A percentile compares a stretch with the other conserved stretches of the same genome.
phyloP scores from a whole-genome alignment of 2,888 invertebrate genomes.

The Mesorhabditis spiculigera region DNA sequence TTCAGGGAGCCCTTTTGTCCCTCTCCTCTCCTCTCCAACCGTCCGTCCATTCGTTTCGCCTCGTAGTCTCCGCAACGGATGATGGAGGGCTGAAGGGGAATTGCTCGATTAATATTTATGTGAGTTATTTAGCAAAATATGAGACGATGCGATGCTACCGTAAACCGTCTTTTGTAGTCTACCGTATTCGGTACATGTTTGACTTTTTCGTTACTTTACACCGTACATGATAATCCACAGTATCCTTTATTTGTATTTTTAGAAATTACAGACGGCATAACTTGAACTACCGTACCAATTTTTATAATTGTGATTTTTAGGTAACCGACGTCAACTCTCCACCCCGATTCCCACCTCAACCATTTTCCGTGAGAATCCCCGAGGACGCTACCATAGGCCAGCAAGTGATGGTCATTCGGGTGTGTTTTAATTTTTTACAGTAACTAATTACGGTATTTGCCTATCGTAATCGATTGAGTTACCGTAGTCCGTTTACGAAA shows the following conservation, averaged over 20 bases:
- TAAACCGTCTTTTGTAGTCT: too few relatives aligned
- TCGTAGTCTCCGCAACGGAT: slow-evolving; percentile 51
- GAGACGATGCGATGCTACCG: too few relatives aligned
- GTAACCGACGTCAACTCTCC: slow-evolving; percentile 63
- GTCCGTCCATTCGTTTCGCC: slow-evolving; percentile 37
- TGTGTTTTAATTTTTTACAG: slow-evolving; percentile 1
- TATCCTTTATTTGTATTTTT: too few relatives aligned
- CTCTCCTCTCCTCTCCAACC: slow-evolving; percentile 39
- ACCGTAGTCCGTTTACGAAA: too few relatives aligned
- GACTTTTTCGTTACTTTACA: too few relatives aligned
- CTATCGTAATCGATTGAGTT: background rate
- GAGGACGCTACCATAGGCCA: slow-evolving; percentile 84
- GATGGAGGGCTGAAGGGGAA: slow-evolving; percentile 26
- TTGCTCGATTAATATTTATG: slow-evolving; percentile 11
- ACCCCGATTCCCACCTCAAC: slow-evolving; percentile 47
- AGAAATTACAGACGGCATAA: too few relatives aligned
- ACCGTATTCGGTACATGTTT: too few relatives aligned
- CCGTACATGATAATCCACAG: too few relatives aligned
- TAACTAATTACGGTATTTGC: background rate
- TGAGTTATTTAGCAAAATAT: background rate
- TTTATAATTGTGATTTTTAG: slow-evolving; percentile 13
- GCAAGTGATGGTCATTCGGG: slow-evolving; percentile 79
- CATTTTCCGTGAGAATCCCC: slow-evolving; percentile 63
- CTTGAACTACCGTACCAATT: background rate
- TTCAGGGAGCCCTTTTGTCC: slow-evolving; percentile 45